Evolutionary conservation across 2,888 invertebrate genomes (phyloP), one percentile per base, ranked within the genome.

Genomic region (Eupithecia pulchellata): DNA sequence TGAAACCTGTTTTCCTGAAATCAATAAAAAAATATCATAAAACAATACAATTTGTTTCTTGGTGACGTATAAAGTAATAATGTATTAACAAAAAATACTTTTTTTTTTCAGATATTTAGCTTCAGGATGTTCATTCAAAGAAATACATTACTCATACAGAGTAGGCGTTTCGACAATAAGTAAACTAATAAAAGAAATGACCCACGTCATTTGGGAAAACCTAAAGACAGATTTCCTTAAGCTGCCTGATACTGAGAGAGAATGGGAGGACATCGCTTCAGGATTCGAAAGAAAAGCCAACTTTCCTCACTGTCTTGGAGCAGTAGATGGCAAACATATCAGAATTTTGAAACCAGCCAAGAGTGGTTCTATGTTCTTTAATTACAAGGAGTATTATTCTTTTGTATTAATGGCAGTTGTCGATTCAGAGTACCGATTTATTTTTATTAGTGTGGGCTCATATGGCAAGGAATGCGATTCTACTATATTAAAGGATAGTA

Each of bases 361-460:
- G 32, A 32, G 32, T 32, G 32, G 32, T 32, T 32, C 32, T 32
- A 32, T 32, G 32, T 32, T 32, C 32, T 32, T 32, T 32, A 32
- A 32, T 32, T 32, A 32, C 32, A 32, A 32, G 32, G 32, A 32
- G 32, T 32, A 32, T 32, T 32, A 32, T 32, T 32, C 32, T 32
- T 32, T 32, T 32, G 32, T 32, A 32, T 32, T 32, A 32, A 32
- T 77, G 68, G 77, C 76, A 70, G 72, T 77, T 62, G 75, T 77
- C 60, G 78, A 78, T 75, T 74, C 77, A 71, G 71, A 77, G 61
- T 78, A 77, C 70, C 71, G 73, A 72, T 78, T 78, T 75, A 74
- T 75, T 67, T 75, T 61, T 66, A 60, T 78, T 36, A 68, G 68
- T 75, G 72, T 77, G 58, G 78, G 76, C 34, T 68, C 78, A 39